phyloP scores from a whole-genome alignment of 2,113 vertebrate species.

The Fregetta grallaria region DNA sequence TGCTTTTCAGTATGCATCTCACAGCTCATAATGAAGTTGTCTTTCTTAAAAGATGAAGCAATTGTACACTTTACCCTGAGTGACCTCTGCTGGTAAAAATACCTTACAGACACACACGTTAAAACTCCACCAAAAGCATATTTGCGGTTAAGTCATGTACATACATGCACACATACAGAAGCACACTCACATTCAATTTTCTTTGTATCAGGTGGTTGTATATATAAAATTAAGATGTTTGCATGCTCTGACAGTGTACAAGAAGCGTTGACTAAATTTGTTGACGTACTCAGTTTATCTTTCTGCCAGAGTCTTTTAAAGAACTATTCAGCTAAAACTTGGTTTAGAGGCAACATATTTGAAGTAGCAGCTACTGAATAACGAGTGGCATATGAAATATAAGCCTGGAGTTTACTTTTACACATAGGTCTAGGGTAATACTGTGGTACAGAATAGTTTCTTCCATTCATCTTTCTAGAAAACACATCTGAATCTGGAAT shows the following conservation, averaged over 20 bases:
- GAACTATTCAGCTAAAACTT: not conserved
- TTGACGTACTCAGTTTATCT: not conserved
- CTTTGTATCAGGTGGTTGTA: not conserved
- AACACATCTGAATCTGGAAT: not conserved
- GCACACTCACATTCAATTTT: not conserved
- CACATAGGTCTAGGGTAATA: not conserved
- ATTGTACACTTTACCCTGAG: conserved; percentile 69
- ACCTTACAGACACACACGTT: not conserved
- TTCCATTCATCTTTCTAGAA: not conserved
- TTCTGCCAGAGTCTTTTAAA: not conserved
- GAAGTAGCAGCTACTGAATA: not conserved
- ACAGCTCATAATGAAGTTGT: not conserved
- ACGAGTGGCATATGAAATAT: not conserved
- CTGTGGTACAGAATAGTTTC: not conserved
- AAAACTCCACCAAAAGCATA: not conserved
- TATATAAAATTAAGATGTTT: not conserved
- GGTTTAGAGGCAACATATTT: not conserved
- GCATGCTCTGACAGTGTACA: not conserved
- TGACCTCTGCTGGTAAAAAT: conserved; percentile 71
- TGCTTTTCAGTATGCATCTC: not conserved
- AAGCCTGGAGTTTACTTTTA: not conserved
- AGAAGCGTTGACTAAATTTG: not conserved
- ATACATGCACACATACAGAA: fast-evolving
- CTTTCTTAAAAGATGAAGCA: not conserved
- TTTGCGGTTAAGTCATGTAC: fast-evolving